Evolutionary conservation across 2,113 vertebrate genomes (phyloP), one percentile per base, ranked within the genome.

Genomic region (Heteronetta atricapilla): DNA sequence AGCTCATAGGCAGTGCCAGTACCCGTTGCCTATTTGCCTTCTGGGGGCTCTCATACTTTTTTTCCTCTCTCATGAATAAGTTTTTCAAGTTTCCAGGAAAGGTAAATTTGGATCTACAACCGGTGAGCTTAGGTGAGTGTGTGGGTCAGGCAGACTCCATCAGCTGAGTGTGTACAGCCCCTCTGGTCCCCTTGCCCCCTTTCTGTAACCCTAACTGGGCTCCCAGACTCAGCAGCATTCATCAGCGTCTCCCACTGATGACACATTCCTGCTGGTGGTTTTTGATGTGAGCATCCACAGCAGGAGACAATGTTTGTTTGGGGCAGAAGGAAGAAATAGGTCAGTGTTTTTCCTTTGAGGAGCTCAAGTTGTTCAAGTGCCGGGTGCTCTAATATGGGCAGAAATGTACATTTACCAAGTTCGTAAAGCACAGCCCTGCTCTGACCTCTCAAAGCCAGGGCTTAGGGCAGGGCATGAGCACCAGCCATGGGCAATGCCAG

Each of bases 281-380:
- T 34, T 33, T 72, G 72, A 91, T n/a, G 16, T 42, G 50, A 91
- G n/a, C 0, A 0, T 12, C 52, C 76, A 55, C 60, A 77, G 56
- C 17, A 86, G 75, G 29, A 34, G 36, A 52, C 33, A 29, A 63
- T 75, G 63, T 36, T 64, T 48, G 58, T 58, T 74, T 90, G 9
- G 82, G 82, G 87, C 56, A 88, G 88, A 88, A 13, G 15, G n/a
- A 91, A 63, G 42, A 91, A 96, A 85, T 40, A 88, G 55, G 72
- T 83, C 76, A 78, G 20, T 60, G 83, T 33, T 94, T 86, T 69
- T 83, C 46, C 80, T 91, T 89, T 88, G 69, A 36, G 64, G 74
- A 75, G 44, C 58, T 78, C 4, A 6, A 60, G 42, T 75, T 82
- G 64, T 52, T 77, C 63, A 59, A 82, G 13, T 22, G 34, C 26